Conservation (phyloP, 2,113 vertebrate genomes). For the Callorhinus ursinus region DNA sequence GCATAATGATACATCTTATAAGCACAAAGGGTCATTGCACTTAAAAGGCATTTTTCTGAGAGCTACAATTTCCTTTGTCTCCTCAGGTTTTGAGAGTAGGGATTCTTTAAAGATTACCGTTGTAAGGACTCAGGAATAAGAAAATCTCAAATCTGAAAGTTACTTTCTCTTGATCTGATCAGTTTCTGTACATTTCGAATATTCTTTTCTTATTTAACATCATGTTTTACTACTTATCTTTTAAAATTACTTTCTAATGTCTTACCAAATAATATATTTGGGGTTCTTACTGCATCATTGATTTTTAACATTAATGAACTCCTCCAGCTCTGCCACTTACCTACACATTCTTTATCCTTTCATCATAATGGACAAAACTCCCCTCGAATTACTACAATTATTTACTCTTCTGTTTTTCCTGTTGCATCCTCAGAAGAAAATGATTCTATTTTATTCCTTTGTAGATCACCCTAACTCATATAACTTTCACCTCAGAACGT, state of each 20-base stretch:
- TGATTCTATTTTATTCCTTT: neutral
- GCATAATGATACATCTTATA: neutral
- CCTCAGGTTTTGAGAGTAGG: neutral
- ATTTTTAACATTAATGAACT: neutral
- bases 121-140: neutral
- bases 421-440: neutral
- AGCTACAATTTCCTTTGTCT: neutral
- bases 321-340: neutral
- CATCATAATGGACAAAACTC: neutral
- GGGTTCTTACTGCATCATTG: neutral
- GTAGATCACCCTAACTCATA: neutral
- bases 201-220: neutral
- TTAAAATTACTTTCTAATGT: neutral
- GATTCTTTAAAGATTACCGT: neutral
- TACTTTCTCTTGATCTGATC: constrained; percentile 32
- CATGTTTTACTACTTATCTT: neutral
- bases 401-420: neutral
- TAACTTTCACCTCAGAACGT: neutral
- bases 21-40: neutral
- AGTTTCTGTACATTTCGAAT: constrained; percentile 30
- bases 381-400: neutral
- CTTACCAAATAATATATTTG: neutral
- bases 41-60: neutral
- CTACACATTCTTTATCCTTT: neutral
- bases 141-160: neutral